These are phyloP conservation scores for Rhabdornis inornatus DNA, from an alignment of 2,113 vertebrate species.

Conservation along the genomic window DNA sequence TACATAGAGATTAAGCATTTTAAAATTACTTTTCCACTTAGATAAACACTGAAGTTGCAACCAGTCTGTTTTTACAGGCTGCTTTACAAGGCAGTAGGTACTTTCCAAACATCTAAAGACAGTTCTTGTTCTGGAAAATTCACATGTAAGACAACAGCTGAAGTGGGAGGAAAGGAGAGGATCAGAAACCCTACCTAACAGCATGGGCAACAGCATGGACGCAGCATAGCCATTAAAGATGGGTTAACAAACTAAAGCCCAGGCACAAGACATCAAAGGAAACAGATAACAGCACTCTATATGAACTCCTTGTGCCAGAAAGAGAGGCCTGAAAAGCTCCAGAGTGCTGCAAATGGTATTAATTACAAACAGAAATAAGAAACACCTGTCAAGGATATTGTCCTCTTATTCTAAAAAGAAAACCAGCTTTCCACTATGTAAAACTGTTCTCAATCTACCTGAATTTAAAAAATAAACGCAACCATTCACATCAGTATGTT, in stretches of 20 bases:
- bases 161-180: neutral
- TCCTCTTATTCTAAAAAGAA: neutral
- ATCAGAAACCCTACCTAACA: neutral
- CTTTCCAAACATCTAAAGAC: neutral
- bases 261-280: neutral
- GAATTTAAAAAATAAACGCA: neutral
- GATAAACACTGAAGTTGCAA: neutral
- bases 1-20: neutral
- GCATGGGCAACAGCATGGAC: neutral
- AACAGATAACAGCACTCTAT: neutral
- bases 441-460: neutral
- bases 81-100: neutral
- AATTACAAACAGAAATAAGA: constrained; percentile 16
- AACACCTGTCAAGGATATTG: neutral
- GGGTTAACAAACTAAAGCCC: neutral
- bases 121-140: neutral
- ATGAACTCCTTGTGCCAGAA: neutral
- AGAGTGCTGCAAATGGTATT: neutral
- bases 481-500: neutral
- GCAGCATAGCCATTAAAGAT: fast-evolving
- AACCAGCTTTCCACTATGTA: neutral
- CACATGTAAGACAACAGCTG: neutral
- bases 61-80: neutral
- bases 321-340: neutral
- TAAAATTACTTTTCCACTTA: neutral